Conservation (phyloP, 2,113 vertebrate species). For the Gymnorhina tibicen region DNA sequence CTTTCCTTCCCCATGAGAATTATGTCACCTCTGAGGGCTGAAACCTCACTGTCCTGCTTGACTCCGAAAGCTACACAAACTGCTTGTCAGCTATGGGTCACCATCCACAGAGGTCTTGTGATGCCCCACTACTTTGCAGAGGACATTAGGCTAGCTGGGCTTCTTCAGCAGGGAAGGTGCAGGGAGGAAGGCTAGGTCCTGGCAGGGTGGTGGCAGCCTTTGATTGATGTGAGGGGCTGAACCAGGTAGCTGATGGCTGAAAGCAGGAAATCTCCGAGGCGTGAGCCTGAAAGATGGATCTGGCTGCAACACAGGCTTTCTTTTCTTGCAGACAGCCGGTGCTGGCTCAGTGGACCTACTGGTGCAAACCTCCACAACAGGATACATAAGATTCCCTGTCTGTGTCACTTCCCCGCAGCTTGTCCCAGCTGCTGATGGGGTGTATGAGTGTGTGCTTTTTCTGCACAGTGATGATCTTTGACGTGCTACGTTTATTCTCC, state of each 20-base stretch:
- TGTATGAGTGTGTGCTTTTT: background rate
- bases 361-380: background rate
- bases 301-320: background rate
- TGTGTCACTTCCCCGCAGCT: background rate
- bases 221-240: background rate
- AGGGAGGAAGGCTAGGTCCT: accelerated
- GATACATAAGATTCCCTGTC: background rate
- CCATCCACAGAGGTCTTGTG: background rate
- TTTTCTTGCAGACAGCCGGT: background rate
- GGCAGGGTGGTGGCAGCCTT: background rate
- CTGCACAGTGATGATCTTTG: background rate
- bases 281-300: background rate
- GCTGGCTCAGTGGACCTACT: background rate
- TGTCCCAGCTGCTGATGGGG: background rate
- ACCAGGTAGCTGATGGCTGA: background rate
- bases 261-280: background rate
- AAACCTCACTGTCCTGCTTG: background rate
- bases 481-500: background rate
- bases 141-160: background rate
- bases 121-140: background rate
- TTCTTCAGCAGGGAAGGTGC: background rate
- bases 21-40: background rate
- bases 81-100: background rate
- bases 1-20: background rate
- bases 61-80: accelerated